Evolutionary conservation across 2,113 vertebrate genomes (phyloP).

Genomic region (Notechis scutatus): DNA sequence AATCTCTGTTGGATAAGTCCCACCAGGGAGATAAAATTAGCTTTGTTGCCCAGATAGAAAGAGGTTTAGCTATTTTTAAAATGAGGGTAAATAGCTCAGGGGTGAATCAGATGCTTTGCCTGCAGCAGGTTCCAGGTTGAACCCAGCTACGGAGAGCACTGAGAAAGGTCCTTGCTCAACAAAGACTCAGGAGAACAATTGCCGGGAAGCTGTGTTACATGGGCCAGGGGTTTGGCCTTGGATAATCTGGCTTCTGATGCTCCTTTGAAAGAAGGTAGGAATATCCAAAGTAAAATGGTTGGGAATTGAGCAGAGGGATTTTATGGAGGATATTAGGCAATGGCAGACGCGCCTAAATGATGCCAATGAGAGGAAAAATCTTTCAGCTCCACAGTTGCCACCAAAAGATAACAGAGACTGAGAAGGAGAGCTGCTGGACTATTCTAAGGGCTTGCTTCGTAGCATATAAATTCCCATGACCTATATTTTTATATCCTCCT

Average conservation of each 20-base stretch:
- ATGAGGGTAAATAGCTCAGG: background rate
- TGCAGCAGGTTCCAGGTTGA: background rate
- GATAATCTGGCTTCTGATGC: background rate
- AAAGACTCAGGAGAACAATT: background rate
- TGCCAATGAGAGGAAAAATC: background rate
- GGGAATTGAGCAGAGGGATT: background rate
- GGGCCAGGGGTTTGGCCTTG: background rate
- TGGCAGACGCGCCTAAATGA: background rate
- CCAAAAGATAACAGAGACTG: background rate
- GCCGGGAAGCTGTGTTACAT: background rate
- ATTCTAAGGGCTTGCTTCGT: background rate
- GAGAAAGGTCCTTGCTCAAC: background rate
- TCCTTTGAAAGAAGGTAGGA: background rate
- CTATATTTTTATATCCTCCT: background rate
- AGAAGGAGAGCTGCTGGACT: background rate
- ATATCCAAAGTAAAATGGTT: background rate
- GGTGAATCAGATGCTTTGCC: background rate
- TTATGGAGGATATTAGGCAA: background rate
- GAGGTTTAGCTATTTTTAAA: background rate
- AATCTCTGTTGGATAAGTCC: background rate
- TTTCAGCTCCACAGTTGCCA: background rate
- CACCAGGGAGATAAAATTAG: background rate
- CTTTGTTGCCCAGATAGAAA: background rate
- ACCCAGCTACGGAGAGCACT: background rate
- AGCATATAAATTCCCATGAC: background rate